Conservation (phyloP, 2,888 invertebrate species). For the Tipula vernalis region DNA sequence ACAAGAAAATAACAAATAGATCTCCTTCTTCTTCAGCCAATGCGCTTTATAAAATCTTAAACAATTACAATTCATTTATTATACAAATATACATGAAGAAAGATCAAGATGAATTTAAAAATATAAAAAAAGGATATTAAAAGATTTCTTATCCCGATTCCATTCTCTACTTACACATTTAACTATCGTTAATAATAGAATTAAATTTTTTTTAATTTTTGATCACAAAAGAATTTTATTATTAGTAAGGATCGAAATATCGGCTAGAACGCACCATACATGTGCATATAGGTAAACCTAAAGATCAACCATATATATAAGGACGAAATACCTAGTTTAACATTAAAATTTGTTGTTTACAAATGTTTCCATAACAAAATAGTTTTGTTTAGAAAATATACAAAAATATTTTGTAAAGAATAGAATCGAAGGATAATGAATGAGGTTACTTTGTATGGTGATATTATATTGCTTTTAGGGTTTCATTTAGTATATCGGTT, state of each 20-base stretch:
- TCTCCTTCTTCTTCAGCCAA: slow-evolving; percentile 7
- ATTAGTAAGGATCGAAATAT: not conserved
- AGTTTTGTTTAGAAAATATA: slow-evolving; percentile 7
- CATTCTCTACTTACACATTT: slow-evolving; percentile 4
- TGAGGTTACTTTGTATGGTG: not conserved
- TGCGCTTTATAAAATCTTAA: not conserved
- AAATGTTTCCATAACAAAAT: slow-evolving; percentile 9
- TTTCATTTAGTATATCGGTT: not conserved
- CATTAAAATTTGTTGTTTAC: slow-evolving; percentile 5
- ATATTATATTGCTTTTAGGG: not conserved
- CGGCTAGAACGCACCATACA: not conserved
- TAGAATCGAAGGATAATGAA: not conserved
- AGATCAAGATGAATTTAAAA: not conserved
- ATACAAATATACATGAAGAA: not conserved
- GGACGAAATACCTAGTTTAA: not conserved
- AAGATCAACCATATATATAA: not conserved
- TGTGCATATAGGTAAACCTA: slow-evolving; percentile 4
- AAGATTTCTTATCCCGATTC: slow-evolving; percentile 7
- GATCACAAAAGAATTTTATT: not conserved
- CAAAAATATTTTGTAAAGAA: not conserved
- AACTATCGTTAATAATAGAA: slow-evolving; percentile 10
- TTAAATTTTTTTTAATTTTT: not conserved
- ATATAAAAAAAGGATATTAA: not conserved
- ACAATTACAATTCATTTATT: not conserved
- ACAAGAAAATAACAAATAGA: not conserved